Percentiles rank a stretch among this genome's conserved stretches.
phyloP scores from a whole-genome alignment of 2,888 invertebrate species.

The Philereme transversata region DNA sequence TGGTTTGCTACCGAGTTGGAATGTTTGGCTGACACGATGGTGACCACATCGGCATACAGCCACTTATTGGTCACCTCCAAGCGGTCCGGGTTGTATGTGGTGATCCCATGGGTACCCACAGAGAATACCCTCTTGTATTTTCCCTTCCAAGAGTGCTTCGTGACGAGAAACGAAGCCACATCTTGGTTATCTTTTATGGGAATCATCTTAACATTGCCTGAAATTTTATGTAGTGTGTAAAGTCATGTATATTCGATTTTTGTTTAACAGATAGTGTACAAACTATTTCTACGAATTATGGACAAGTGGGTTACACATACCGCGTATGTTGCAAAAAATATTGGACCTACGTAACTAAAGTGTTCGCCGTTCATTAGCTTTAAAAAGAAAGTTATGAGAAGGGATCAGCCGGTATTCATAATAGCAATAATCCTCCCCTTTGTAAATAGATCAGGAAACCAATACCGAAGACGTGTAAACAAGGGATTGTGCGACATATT shows the following conservation, averaged over 20 bases:
- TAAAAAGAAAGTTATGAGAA: conserved; percentile 1
- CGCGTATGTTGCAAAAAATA: conserved; percentile 16
- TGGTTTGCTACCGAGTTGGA: conserved; percentile 80
- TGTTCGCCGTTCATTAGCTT: not conserved
- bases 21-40: conserved; percentile 85
- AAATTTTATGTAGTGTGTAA: too few relatives aligned
- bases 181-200: conserved; percentile 96
- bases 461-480: conserved; percentile 78
- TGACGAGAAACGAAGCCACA: conserved; percentile 97
- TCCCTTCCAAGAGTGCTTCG: conserved; percentile 99
- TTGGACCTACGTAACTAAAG: conserved; percentile 18
- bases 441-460: conserved; percentile 68
- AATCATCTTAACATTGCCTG: conserved; percentile 88
- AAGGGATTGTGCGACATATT: conserved; percentile 56
- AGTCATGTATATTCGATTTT: conserved; percentile 16
- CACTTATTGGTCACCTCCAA: conserved; percentile 93
- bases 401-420: conserved; percentile 21
- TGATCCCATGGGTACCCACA: conserved; percentile 96
- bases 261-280: not conserved
- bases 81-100: conserved; percentile 94
- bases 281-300: conserved; percentile 28
- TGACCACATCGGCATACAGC: conserved; percentile 92
- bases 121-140: conserved; percentile 99
- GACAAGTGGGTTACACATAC: conserved; percentile 49
- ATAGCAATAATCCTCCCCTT: conserved; percentile 74